Percentiles rank a stretch among this genome's conserved stretches.
Conservation (phyloP, 1,140 invertebrate species). For the Brachionus manjavacas region DNA sequence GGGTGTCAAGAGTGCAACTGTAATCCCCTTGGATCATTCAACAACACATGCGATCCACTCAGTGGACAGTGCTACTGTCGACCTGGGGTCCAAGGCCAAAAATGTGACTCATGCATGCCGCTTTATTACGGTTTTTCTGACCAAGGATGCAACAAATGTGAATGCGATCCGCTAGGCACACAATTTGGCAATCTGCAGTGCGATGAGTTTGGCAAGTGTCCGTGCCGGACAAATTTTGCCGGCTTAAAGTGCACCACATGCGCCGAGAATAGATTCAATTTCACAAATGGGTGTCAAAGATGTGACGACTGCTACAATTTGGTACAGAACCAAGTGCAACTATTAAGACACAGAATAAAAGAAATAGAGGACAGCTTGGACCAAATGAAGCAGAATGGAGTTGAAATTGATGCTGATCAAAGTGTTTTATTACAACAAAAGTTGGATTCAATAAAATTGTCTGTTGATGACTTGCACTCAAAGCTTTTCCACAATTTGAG, state of each 20-base stretch:
- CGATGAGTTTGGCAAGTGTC: slow-evolving; percentile 72
- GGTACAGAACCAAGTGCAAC: neutral
- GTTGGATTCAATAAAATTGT: neutral
- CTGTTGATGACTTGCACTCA: neutral
- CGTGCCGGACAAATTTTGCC: slow-evolving; percentile 77
- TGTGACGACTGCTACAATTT: slow-evolving; percentile 43
- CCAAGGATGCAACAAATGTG: slow-evolving; percentile 75
- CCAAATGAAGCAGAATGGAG: neutral
- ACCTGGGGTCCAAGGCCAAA: slow-evolving; percentile 71
- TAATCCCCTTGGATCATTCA: slow-evolving; percentile 68
- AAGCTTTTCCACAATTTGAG: slow-evolving; percentile 17
- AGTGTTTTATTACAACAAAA: neutral
- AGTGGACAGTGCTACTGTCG: slow-evolving; percentile 79
- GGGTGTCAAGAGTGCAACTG: slow-evolving; percentile 68
- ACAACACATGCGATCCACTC: slow-evolving; percentile 67
- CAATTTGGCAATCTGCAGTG: slow-evolving; percentile 69
- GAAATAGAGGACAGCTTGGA: neutral
- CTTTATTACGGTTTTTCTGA: slow-evolving; percentile 76
- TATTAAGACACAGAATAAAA: neutral
- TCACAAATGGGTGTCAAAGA: slow-evolving; percentile 52
- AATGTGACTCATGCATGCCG: slow-evolving; percentile 72
- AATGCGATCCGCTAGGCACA: slow-evolving; percentile 78
- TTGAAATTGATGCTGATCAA: neutral
- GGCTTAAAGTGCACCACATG: slow-evolving; percentile 79
- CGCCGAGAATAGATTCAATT: slow-evolving; percentile 62